Evolutionary conservation across 2,113 vertebrate species (phyloP).

Genomic region (Ia io): DNA sequence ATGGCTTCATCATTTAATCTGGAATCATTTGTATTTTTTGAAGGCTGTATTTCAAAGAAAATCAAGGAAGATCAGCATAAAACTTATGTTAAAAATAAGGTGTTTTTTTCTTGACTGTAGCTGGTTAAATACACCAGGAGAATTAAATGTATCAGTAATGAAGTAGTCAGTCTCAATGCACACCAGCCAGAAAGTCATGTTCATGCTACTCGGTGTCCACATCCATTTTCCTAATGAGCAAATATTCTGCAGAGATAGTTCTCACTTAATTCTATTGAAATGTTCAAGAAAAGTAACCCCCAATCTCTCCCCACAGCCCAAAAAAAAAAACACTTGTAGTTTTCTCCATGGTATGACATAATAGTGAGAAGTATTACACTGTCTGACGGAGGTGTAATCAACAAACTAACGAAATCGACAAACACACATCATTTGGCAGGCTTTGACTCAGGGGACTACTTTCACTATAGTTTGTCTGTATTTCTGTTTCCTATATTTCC

Average conservation of each 20-base stretch:
- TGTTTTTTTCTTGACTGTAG: neutral
- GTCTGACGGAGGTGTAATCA: neutral
- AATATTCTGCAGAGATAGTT: slow-evolving; percentile 13
- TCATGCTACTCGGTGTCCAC: neutral
- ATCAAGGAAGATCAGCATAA: slow-evolving; percentile 58
- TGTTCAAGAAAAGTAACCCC: neutral
- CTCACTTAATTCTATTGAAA: neutral
- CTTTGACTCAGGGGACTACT: neutral
- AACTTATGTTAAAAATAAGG: neutral
- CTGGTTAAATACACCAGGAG: slow-evolving; percentile 14
- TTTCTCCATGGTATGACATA: too few species aligned
- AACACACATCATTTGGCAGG: neutral
- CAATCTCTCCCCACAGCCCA: accelerated
- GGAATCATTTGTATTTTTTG: slow-evolving; percentile 81
- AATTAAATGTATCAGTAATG: neutral
- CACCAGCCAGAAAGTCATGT: neutral
- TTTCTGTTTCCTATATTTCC: neutral
- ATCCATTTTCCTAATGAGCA: slow-evolving; percentile 36
- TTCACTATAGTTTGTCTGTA: neutral
- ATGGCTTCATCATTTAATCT: slow-evolving; percentile 89
- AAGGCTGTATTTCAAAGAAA: slow-evolving; percentile 80
- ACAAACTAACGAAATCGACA: neutral
- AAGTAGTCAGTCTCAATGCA: neutral
- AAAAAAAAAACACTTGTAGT: neutral
- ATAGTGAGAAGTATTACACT: neutral